Base-by-base conservation (phyloP, 2,888 invertebrate genomes). In the Tolmerus cingulatus region DNA sequence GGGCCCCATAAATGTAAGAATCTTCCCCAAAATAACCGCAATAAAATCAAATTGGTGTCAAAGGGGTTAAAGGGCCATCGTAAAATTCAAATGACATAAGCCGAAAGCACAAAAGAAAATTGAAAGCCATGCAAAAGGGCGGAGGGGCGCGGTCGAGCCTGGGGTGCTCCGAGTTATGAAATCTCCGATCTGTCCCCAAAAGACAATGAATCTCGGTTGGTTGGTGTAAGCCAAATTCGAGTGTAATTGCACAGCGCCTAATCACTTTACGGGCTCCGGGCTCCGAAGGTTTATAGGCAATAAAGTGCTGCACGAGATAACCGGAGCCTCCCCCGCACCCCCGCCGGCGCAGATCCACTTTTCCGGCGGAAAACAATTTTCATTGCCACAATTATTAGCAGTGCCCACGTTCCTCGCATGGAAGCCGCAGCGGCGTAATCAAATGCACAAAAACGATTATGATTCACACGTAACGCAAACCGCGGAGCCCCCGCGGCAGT, bases 311-410 rank as follows among this genome's bases (percentile, higher is more conserved):
- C 51, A 51, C n/a, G n/a, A 51, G 51, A 51, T 66, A 66, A 66
- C 27, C 55, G 8, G 7, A 55, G 55, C 55, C 27, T 12, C 23
- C 27, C 27, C 3, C 19, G 27, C 23, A 0, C 51, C 19, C 23
- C 40, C 79, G 5, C 8, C 16, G 16, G 27, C 66, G 19, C 43
- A 40, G 19, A 85, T 74, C 85, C 19, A 19, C 37, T 85, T 74
- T 85, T 85, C 85, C 85, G 85, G 43, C 74, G 85, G 85, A 74
- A 85, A 27, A 30, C 46, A 74, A 85, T 85, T 74, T 85, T 85
- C 85, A 85, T 74, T 57, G 57, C 57, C 82, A 82, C 30, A 57
- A 66, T 85, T 85, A 46, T 37, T 40, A 46, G 12, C 12, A 40
- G 43, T 37, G 84, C 84, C 23, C 23, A 74, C 40, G 37, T 76